Percentiles rank a stretch among this genome's conserved stretches.
Evolutionary conservation across 2,888 invertebrate genomes (phyloP).

Genomic region (Agrotis ipsilon): DNA sequence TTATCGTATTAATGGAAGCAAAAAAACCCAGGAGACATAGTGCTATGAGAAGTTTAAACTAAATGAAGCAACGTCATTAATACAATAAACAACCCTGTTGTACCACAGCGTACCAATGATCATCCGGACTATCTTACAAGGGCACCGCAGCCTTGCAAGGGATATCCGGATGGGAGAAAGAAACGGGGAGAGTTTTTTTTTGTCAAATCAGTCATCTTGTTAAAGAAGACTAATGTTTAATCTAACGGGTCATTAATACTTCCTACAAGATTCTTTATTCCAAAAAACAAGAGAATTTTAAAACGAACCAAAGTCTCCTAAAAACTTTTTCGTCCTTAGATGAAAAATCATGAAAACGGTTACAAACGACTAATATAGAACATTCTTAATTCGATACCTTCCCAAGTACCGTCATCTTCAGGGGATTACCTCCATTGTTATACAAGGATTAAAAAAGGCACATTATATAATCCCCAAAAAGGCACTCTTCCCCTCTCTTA

Average conservation of each 20-base stretch:
- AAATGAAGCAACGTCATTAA: too few relatives aligned
- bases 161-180: too few relatives aligned
- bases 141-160: too few relatives aligned
- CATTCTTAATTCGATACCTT: slow-evolving; percentile 51
- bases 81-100: too few relatives aligned
- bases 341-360: slow-evolving; percentile 30
- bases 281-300: background rate
- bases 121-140: too few relatives aligned
- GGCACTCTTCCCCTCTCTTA: slow-evolving; percentile 76
- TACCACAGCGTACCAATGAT: too few relatives aligned
- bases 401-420: slow-evolving; percentile 53
- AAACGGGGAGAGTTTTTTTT: too few relatives aligned
- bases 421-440: slow-evolving; percentile 54
- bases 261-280: background rate
- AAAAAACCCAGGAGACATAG: too few relatives aligned
- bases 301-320: background rate
- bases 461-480: slow-evolving; percentile 64
- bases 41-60: too few relatives aligned
- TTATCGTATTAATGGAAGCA: too few relatives aligned
- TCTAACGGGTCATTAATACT: background rate
- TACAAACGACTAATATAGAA: slow-evolving; percentile 19
- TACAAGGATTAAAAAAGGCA: slow-evolving; percentile 61
- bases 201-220: background rate
- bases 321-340: background rate
- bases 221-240: background rate